Evolutionary conservation across 2,888 invertebrate species (phyloP), one percentile per base, ranked within the genome.

Genomic region (Cantharis rustica): DNA sequence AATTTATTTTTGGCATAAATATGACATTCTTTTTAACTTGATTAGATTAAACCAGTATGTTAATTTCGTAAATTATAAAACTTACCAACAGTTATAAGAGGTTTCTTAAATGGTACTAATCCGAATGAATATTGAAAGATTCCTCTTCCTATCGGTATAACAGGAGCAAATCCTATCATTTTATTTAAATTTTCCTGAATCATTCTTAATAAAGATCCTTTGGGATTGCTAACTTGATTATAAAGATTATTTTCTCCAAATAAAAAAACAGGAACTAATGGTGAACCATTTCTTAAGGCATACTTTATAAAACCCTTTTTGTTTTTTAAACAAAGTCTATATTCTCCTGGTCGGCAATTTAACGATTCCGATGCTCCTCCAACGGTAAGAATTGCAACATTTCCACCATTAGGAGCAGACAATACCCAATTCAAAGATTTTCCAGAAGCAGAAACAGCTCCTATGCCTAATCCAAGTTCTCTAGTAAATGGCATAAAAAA

Each of bases 121-220:
- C 98, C 98, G 85, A 95, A 95, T 0, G 92, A 92, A 85, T 98
- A 98, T 86, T 98, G 98, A 86, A 98, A 96, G 76, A 98, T 89
- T 3, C 98, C 98, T 31, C 98, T 90, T 0, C 96, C 97, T 31
- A 93, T 88, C 0, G 94, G 93, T 69, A 96, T 87, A 75, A 95
- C 89, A 0, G 96, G 96, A 0, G 95, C 93, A 13, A 96, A 88
- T 10, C 95, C 95, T 0, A 94, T 92, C 4, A 90, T 72, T 79
- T 90, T 90, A 72, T 93, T 92, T 1, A 96, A 87, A 71, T 87
- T 88, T 79, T 94, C 91, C 87, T 98, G 97, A 61, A 94, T 83
- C n/a, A 88, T 90, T 16, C 94, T 89, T 7, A 96, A 81, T 4
- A 89, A 83, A 1, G 96, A 94, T 61, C 95, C 93, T 72, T 93